A percentile compares a stretch with the other conserved stretches of the same genome.
These are phyloP conservation scores for Australoheros scitulus DNA, from an alignment of 2,113 vertebrate genomes.

Conservation along the genomic window DNA sequence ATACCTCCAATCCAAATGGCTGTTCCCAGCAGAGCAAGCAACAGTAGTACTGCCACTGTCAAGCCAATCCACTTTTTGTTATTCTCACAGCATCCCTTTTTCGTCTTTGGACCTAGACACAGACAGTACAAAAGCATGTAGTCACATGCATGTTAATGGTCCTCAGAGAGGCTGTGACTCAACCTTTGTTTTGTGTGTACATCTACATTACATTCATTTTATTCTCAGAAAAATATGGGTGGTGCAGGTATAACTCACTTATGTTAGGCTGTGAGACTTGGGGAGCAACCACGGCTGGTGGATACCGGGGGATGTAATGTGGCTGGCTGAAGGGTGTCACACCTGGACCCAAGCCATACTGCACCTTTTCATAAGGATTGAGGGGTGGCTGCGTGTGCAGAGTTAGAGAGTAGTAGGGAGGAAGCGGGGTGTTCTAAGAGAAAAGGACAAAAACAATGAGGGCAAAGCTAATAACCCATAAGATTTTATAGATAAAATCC, in stretches of 20 bases:
- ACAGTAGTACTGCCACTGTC: constrained; percentile 39
- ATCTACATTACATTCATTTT: not conserved
- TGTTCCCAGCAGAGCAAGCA: constrained; percentile 61
- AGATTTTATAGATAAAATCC: not conserved
- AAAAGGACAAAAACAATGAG: not conserved
- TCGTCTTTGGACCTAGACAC: constrained; percentile 50
- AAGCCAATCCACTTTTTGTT: constrained; percentile 44
- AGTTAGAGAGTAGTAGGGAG: constrained; percentile 67
- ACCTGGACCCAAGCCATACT: constrained; percentile 40
- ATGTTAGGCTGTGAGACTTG: constrained; percentile 20
- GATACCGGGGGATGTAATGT: constrained; percentile 67
- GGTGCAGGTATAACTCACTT: constrained; percentile 47
- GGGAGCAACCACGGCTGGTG: constrained; percentile 25
- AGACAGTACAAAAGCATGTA: not conserved
- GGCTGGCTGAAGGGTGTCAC: constrained; percentile 45
- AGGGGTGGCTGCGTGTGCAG: constrained; percentile 55
- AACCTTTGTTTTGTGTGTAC: not conserved
- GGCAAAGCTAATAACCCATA: not conserved
- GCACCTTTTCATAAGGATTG: constrained; percentile 58
- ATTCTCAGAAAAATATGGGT: not conserved
- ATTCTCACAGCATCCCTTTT: constrained; percentile 34
- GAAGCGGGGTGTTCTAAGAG: constrained; percentile 62
- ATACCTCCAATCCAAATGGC: constrained; percentile 79
- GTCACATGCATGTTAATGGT: not conserved
- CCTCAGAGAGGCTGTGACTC: not conserved